Evolutionary conservation across 2,888 invertebrate species (phyloP).

Genomic region (Sinohyriopsis cumingii): DNA sequence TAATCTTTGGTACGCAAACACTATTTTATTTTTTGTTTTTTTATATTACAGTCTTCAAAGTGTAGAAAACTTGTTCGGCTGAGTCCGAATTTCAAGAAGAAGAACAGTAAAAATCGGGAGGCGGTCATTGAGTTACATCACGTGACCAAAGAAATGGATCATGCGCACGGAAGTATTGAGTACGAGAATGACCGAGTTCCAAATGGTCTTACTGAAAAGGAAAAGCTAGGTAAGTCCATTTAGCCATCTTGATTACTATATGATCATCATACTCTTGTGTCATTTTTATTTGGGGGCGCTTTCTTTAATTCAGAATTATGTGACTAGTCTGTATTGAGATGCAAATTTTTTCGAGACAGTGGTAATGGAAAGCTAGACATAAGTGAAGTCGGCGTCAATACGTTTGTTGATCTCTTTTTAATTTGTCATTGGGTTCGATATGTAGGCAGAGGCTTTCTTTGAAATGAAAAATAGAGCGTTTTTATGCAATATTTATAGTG

Average conservation of each 20-base stretch:
- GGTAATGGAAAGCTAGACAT: too few species aligned
- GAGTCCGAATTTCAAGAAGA: slow-evolving; percentile 60
- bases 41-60: slow-evolving; percentile 53
- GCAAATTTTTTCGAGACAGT: too few species aligned
- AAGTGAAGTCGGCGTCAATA: too few species aligned
- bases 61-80: slow-evolving; percentile 57
- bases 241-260: neutral
- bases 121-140: slow-evolving; percentile 4
- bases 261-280: too few species aligned
- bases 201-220: slow-evolving; percentile 49
- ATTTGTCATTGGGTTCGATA: too few species aligned
- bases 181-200: slow-evolving; percentile 32
- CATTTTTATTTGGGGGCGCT: too few species aligned
- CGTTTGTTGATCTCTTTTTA: too few species aligned
- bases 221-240: slow-evolving; percentile 11
- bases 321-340: too few species aligned
- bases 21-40: neutral
- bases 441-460: too few species aligned
- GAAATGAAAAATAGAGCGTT: too few species aligned
- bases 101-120: slow-evolving; percentile 38
- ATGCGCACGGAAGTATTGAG: slow-evolving; percentile 26
- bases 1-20: slow-evolving; percentile 1
- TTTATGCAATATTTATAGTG: too few species aligned
- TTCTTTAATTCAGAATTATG: too few species aligned
- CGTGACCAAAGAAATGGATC: slow-evolving; percentile 18